phyloP scores from a whole-genome alignment of 2,113 vertebrate species.

The Oreochromis spilurus region DNA sequence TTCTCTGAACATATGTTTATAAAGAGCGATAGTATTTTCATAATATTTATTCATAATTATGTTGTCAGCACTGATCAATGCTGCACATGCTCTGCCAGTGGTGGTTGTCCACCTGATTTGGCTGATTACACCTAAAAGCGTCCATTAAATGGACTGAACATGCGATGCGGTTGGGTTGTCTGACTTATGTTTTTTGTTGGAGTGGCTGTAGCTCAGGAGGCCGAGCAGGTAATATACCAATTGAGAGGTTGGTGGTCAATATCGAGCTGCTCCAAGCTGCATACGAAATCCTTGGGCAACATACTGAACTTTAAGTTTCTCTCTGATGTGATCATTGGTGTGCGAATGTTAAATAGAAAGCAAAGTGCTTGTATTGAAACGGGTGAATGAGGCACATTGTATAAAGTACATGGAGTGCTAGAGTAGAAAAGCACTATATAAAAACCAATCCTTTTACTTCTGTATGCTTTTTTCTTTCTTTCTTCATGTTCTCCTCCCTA shows the following conservation, averaged over 20 bases:
- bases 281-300: neutral
- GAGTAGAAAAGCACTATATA: neutral
- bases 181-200: neutral
- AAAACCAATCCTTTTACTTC: neutral
- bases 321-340: neutral
- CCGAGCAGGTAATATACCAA: neutral
- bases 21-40: neutral
- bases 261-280: neutral
- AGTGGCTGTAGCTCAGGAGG: neutral
- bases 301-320: neutral
- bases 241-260: neutral
- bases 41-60: neutral
- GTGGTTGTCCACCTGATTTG: neutral
- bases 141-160: neutral
- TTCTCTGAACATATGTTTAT: neutral
- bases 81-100: neutral
- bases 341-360: neutral
- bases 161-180: neutral
- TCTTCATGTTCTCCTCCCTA: neutral
- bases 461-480: too few relatives aligned
- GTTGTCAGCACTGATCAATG: neutral
- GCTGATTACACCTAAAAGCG: neutral
- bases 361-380: neutral
- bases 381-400: neutral
- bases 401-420: neutral